These are phyloP conservation scores for Ochropleura leucogaster DNA, from an alignment of 2,888 invertebrate genomes.

Conservation along the genomic window DNA sequence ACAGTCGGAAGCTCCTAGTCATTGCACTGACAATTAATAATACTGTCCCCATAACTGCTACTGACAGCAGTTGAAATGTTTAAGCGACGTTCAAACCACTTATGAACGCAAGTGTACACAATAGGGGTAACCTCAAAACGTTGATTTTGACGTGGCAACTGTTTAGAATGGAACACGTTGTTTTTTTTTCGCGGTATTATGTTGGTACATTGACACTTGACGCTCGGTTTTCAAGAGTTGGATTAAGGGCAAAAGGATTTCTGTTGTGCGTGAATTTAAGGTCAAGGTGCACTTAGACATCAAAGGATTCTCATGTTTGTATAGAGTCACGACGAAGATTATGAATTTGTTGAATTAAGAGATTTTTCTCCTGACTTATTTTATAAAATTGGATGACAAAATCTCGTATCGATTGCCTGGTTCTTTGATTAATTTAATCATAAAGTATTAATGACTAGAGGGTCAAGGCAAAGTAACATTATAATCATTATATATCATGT, in stretches of 20 bases:
- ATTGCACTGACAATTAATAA: slow-evolving; percentile 65
- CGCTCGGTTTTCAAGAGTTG: slow-evolving; percentile 24
- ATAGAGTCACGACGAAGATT: neutral
- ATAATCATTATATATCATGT: too few relatives aligned
- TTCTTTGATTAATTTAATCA: neutral
- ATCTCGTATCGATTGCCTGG: neutral
- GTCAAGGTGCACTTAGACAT: slow-evolving; percentile 32
- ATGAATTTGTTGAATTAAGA: neutral
- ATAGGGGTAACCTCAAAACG: slow-evolving; percentile 48
- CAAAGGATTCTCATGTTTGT: slow-evolving; percentile 17
- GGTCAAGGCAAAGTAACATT: too few relatives aligned
- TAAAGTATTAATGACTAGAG: neutral
- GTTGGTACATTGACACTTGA: slow-evolving; percentile 36
- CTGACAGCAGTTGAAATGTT: slow-evolving; percentile 60
- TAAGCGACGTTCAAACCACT: slow-evolving; percentile 49
- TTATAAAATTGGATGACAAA: too few relatives aligned
- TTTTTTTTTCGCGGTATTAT: slow-evolving; percentile 21
- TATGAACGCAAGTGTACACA: slow-evolving; percentile 44
- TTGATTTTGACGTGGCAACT: slow-evolving; percentile 52
- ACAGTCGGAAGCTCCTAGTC: slow-evolving; percentile 49
- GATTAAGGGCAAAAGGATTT: slow-evolving; percentile 35
- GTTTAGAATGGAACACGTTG: slow-evolving; percentile 15
- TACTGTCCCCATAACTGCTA: slow-evolving; percentile 56
- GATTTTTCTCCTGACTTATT: neutral
- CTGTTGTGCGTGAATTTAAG: slow-evolving; percentile 20